Evolutionary conservation across 2,113 vertebrate species (phyloP), one percentile per base, ranked within the genome.

Genomic region (Antennarius striatus): DNA sequence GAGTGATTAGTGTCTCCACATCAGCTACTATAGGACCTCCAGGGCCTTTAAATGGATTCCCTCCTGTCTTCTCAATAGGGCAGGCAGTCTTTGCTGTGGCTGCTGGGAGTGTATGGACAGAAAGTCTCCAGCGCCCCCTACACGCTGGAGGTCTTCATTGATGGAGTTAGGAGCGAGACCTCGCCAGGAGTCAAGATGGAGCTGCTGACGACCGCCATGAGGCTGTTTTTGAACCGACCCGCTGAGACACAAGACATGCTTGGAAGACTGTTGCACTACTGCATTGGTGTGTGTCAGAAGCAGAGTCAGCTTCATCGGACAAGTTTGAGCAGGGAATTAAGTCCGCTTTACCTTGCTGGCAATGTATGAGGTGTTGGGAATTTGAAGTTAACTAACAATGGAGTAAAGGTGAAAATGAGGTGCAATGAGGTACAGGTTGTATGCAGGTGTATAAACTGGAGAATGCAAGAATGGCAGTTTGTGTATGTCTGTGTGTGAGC

Each of bases 161-260:
- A 98, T 36, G 91, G 75, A 0, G 77, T 98, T 71, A 95, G 93
- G 79, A 91, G 89, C 0, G 96, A 98, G 90, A 55, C 84, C 0
- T 95, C 91, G 39, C 78, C 92, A 0, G 89, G 86, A 0, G 95
- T 98, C 40, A 99, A 96, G 86, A 90, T 94, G 93, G 98, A 99
- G 89, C 91, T 99, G 1, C 93, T 99, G 71, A 96, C 95, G 0
- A 94, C 96, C 0, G 43, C 95, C 56, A 43, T 95, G 82, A 93
- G 94, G 3, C 91, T 99, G 5, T 97, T 99, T 86, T 83, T 99
- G 66, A 87, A 86, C 0, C 93, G 96, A 0, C 96, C 98, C 0
- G 96, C 98, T 0, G 96, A 99, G 88, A 97, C 92, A 8, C 98
- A 99, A 80, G 98, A 99, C 88, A 93, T 83, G 89, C 91, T 99